Conservation (phyloP, 2,113 vertebrate species). For the Zeus faber region DNA sequence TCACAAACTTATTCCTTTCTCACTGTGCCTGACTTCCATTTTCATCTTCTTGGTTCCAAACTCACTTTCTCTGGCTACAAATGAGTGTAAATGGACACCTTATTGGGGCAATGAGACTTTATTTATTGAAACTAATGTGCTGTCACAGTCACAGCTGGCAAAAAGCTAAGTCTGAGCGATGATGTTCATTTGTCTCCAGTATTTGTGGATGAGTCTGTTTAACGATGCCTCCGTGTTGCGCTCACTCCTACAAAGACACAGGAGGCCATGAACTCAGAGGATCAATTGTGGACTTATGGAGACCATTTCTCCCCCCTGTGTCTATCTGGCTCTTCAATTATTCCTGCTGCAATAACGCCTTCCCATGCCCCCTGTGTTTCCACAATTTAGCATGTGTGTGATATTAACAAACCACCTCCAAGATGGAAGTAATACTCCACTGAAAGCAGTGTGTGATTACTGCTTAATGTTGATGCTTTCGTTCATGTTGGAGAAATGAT, state of each 20-base stretch:
- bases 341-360: too few relatives aligned
- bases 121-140: slow-evolving; percentile 64
- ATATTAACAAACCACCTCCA: too few relatives aligned
- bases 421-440: too few relatives aligned
- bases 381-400: too few relatives aligned
- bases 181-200: slow-evolving; percentile 43
- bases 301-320: slow-evolving; percentile 20
- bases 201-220: slow-evolving; percentile 36
- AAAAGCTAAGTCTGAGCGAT: slow-evolving; percentile 37
- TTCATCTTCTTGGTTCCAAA: slow-evolving; percentile 40
- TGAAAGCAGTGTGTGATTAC: too few relatives aligned
- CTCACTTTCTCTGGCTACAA: slow-evolving; percentile 53
- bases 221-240: slow-evolving; percentile 25
- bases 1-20: slow-evolving; percentile 48
- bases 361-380: too few relatives aligned
- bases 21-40: slow-evolving; percentile 44
- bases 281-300: slow-evolving; percentile 20
- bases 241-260: slow-evolving; percentile 3
- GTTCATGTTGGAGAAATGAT: too few relatives aligned
- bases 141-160: slow-evolving; percentile 57
- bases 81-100: slow-evolving; percentile 59
- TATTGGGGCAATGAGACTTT: slow-evolving; percentile 53
- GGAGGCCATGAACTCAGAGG: slow-evolving; percentile 14
- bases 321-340: slow-evolving; percentile 11
- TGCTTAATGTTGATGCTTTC: too few relatives aligned